Evolutionary conservation across 2,113 vertebrate genomes (phyloP), one percentile per base, ranked within the genome.

Genomic region (Progne subis): DNA sequence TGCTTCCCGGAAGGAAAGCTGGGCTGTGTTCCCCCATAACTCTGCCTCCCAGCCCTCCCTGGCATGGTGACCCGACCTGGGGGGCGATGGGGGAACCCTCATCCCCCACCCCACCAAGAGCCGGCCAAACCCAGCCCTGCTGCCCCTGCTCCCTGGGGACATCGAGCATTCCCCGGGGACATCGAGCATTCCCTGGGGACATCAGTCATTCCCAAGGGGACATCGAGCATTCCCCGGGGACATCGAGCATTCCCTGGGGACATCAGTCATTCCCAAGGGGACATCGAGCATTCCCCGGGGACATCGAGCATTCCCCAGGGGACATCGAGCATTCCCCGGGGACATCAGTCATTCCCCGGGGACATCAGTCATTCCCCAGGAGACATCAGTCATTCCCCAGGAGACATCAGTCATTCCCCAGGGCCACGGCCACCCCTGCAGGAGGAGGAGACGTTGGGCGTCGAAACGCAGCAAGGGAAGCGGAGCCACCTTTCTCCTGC

Each of bases 351-450:
- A n/a, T n/a, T n/a, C n/a, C n/a, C n/a, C n/a, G n/a, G n/a, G n/a
- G n/a, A n/a, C n/a, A n/a, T n/a, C n/a, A n/a, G n/a, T n/a, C n/a
- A n/a, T n/a, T n/a, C n/a, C n/a, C n/a, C n/a, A n/a, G n/a, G n/a
- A n/a, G n/a, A n/a, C n/a, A n/a, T n/a, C n/a, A n/a, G n/a, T n/a
- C n/a, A n/a, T n/a, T n/a, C n/a, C n/a, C n/a, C n/a, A n/a, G n/a
- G n/a, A n/a, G 28, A 17, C 46, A 91, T 97, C 98, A 95, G 92
- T 81, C 98, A 97, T 98, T 92, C 90, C 32, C 41, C 19, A 56
- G 28, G 52, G 52, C 84, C 76, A 28, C 9, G 90, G 88, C 69
- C 32, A 0, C 71, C 92, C 91, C 94, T 78, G 87, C 69, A 19
- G 74, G 29, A 39, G 63, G 86, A 95, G 91, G 87, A 96, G 87